A percentile compares a stretch with the other conserved stretches of the same genome.
These are phyloP conservation scores for Cryptocheilus praepositus DNA, from an alignment of 2,888 invertebrate genomes.

Conservation along the genomic window DNA sequence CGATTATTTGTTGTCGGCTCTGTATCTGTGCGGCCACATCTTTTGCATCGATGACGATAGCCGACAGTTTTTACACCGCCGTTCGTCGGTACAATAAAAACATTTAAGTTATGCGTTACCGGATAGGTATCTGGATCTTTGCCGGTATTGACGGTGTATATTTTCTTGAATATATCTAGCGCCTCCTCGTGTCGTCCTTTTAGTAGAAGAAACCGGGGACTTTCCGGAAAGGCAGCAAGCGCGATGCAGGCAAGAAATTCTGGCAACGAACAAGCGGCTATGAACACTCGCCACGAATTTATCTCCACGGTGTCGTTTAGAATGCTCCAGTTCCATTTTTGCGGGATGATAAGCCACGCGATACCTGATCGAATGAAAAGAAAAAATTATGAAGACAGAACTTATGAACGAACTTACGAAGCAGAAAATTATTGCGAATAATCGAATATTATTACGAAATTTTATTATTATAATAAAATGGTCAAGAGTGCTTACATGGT, in stretches of 20 bases:
- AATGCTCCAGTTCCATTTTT: constrained; percentile 77
- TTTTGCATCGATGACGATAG: no score
- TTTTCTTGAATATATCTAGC: constrained; percentile 79
- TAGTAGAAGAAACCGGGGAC: constrained; percentile 86
- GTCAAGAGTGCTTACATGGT: constrained; percentile 77
- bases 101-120: constrained; percentile 71
- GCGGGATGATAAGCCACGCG: constrained; percentile 85
- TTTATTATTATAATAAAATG: not conserved
- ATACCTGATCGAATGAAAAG: constrained; percentile 72
- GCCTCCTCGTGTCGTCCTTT: constrained; percentile 82
- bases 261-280: constrained; percentile 81
- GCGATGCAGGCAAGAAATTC: constrained; percentile 82
- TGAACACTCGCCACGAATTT: constrained; percentile 81
- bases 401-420: no score
- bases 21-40: not conserved
- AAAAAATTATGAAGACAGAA: not conserved
- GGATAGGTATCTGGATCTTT: constrained; percentile 77
- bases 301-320: constrained; percentile 73
- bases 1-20: no score
- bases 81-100: not conserved
- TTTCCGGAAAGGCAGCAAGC: constrained; percentile 83
- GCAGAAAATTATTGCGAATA: no score
- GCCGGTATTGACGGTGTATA: constrained; percentile 81
- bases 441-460: no score
- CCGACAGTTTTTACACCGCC: not conserved